Percentiles rank a stretch among this genome's conserved stretches.
These are phyloP conservation scores for Folsomia candida DNA, from an alignment of 2,888 invertebrate genomes.

Conservation along the genomic window DNA sequence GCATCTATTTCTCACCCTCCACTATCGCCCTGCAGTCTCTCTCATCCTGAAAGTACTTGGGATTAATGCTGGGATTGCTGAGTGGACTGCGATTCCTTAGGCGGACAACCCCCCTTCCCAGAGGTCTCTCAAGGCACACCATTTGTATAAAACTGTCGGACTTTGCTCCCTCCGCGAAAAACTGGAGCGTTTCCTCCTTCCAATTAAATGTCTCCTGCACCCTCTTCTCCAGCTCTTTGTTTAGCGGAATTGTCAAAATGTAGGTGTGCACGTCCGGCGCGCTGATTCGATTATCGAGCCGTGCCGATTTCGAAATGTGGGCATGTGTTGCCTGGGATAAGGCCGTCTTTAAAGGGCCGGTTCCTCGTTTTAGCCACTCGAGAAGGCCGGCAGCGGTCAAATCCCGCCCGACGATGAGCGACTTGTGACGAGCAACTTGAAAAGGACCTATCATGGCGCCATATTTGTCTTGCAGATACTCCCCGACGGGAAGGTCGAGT, in stretches of 20 bases:
- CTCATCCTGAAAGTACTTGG: constrained; percentile 19
- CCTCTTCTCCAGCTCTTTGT: too few relatives aligned
- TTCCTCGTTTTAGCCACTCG: background rate
- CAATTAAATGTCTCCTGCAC: too few relatives aligned
- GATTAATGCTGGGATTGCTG: constrained; percentile 14
- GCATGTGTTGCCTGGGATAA: constrained; percentile 15
- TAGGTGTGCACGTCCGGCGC: constrained; percentile 28
- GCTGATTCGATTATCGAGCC: background rate
- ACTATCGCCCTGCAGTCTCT: constrained; percentile 17
- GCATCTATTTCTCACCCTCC: too few relatives aligned
- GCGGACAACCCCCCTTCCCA: constrained; percentile 12
- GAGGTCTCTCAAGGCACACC: constrained; percentile 4
- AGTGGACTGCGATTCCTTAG: constrained; percentile 12
- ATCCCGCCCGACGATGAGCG: constrained; percentile 1
- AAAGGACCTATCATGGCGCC: constrained; percentile 29
- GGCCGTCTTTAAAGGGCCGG: background rate
- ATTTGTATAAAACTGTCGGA: constrained; percentile 11
- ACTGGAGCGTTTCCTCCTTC: background rate
- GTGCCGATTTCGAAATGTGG: background rate
- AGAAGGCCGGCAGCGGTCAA: background rate
- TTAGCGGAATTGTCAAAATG: background rate
- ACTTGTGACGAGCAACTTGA: constrained; percentile 12
- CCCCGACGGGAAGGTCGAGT: constrained; percentile 24
- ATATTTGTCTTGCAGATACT: constrained; percentile 28
- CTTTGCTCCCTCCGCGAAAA: background rate